Base-by-base conservation (phyloP, 2,888 invertebrate genomes). In the Lasioglossum leucozonium region DNA sequence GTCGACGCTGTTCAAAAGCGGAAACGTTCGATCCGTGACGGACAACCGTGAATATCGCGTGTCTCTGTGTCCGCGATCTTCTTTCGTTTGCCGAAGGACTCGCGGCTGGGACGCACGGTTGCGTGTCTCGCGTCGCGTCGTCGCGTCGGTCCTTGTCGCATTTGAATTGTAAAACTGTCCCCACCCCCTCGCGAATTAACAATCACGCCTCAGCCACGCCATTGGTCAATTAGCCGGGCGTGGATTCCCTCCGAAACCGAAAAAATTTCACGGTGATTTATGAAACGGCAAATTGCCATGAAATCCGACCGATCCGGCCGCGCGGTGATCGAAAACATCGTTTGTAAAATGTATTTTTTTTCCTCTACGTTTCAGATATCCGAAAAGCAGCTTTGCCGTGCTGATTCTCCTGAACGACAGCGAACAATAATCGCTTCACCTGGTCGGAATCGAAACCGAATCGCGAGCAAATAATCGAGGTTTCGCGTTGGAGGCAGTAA, bases 41-140 rank as follows among this genome's bases (percentile, higher is more conserved):
- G 16, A 6, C 11, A 51, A 42, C 71, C 72, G 62, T 75, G 34
- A 77, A 73, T n/a, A 81, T 62, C 79, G 62, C n/a, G n/a, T n/a
- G n/a, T 8, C 18, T 30, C 51, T n/a, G 13, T 8, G 34, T 13
- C 11, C 22, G 22, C 34, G 55, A 47, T 71, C 58, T 72, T 55
- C 74, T 62, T 73, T 47, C 73, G 58, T 40, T 58, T 26, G 6
- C n/a, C 79, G 37, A 69, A 44, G 44, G 44, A 22, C 30, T 55
- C 30, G 40, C 55, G 62, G 26, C 22, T 30, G 16, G 0, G 0
- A 58, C 30, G 51, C n/a, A 22, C 34, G 51, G 1, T n/a, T 22
- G 51, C 22, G 51, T 51, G n/a, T 10, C 10, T 26, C 37, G n/a
- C n/a, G 65, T 34, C 65, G n/a, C n/a, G n/a, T n/a, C n/a, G n/a